These are phyloP conservation scores for Myrmecophaga tridactyla DNA, from an alignment of 2,113 vertebrate genomes.

Conservation along the genomic window DNA sequence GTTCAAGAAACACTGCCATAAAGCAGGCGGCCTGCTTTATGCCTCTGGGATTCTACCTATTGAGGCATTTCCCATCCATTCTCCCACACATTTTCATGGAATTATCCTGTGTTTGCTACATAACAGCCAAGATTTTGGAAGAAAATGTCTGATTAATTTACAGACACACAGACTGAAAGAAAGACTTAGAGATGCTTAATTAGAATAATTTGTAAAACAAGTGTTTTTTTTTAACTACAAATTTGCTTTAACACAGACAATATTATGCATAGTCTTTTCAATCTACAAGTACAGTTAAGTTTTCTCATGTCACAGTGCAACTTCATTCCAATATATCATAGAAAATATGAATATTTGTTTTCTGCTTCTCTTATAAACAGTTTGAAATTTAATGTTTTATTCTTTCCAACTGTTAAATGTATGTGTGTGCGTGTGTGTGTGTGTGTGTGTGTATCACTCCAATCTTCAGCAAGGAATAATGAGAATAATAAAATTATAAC, in stretches of 20 bases:
- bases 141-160: background rate
- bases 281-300: background rate
- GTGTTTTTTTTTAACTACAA: background rate
- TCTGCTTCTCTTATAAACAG: slow-evolving; percentile 3
- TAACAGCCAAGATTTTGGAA: background rate
- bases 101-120: background rate
- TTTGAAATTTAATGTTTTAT: background rate
- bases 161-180: background rate
- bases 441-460: background rate
- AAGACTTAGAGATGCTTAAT: background rate
- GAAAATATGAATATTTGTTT: background rate
- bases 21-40: background rate
- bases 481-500: background rate
- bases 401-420: background rate
- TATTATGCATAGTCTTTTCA: background rate
- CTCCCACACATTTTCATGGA: background rate
- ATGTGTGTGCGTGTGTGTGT: too few relatives aligned
- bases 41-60: background rate
- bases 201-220: background rate
- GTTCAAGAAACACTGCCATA: background rate
- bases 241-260: background rate
- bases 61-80: background rate
- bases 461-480: background rate
- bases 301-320: background rate
- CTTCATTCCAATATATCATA: background rate